Evolutionary conservation across 2,797 vertebrate genomes (phyloP), one percentile per base, ranked within the genome.

Genomic region (Coregonus sp.): DNA sequence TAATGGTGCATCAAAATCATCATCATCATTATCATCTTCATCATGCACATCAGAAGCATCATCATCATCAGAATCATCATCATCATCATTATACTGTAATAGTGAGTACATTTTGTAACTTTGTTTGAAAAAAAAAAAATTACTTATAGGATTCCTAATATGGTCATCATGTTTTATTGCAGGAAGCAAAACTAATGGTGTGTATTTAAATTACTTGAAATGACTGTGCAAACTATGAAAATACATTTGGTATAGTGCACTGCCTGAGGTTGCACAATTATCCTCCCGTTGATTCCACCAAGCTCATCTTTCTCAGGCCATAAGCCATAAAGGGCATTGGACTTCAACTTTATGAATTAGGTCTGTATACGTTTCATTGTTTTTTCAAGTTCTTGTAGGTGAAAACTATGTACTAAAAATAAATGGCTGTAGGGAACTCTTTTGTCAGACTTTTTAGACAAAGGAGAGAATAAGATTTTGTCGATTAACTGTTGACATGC

Each of bases 111-210:
- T 25, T 25, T 4, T 52, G 12, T 31, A 25, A 52, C 47, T 71
- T 71, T 7, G 70, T 87, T 89, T 79, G 85, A 86, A 84, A 54
- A 71, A 80, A 84, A 54, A 71, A 80, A 79, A 75, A 80, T 89
- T 40, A 51, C 18, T 83, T 89, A 85, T 85, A 87, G 84, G 82
- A 83, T 87, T 89, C 74, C 81, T 85, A 72, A 61, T 73, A 59
- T 71, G 80, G 89, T 90, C 89, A 83, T 88, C 18, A 77, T 90
- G 80, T 86, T 91, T 92, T 88, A 33, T 88, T 86, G 89, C 68
- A 86, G 72, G 80, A 79, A 81, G 33, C 72, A 40, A 77, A 78
- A 82, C 65, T 89, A 88, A 90, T 90, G 79, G 75, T 56, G 14
- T 84, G 54, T 80, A 73, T 79, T 90, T 91, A 89, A 80, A 78